Evolutionary conservation across 1,140 invertebrate species (phyloP).

Genomic region (Camponotus vicinus): DNA sequence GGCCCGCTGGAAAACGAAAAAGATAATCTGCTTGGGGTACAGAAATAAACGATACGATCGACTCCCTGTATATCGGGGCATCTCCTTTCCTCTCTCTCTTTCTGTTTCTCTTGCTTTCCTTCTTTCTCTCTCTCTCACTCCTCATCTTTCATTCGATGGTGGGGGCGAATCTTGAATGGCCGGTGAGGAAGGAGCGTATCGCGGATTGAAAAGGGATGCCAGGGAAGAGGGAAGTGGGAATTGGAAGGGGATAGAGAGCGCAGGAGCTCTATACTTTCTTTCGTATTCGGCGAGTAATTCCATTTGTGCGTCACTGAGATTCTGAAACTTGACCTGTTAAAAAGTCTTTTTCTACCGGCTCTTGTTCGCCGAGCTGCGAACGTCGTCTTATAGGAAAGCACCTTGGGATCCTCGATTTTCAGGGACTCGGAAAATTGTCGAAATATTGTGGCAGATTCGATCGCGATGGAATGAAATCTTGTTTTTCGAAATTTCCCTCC

Average conservation of each 20-base stretch:
- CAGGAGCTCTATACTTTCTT: slow-evolving; percentile 57
- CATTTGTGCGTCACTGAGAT: slow-evolving; percentile 77
- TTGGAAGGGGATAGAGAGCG: slow-evolving; percentile 4
- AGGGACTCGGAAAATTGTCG: slow-evolving; percentile 27
- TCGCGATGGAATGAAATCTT: not conserved
- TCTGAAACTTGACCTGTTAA: slow-evolving; percentile 81
- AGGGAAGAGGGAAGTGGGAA: slow-evolving; percentile 50
- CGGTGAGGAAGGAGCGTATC: slow-evolving; percentile 45
- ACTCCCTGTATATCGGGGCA: slow-evolving; percentile 64
- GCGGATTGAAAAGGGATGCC: slow-evolving; percentile 46
- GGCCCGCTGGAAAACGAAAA: slow-evolving; percentile 54
- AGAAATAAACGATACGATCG: slow-evolving; percentile 82
- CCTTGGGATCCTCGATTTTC: slow-evolving; percentile 8
- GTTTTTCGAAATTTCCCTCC: too few species aligned
- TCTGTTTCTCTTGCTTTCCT: not conserved
- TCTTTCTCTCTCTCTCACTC: not conserved
- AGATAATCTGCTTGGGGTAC: slow-evolving; percentile 76
- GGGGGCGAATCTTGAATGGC: slow-evolving; percentile 67
- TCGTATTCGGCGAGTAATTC: slow-evolving; percentile 74
- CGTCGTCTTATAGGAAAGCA: slow-evolving; percentile 29
- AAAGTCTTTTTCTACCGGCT: slow-evolving; percentile 76
- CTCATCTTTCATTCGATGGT: slow-evolving; percentile 28
- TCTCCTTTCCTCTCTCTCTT: slow-evolving; percentile 9
- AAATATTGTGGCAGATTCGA: slow-evolving; percentile 31
- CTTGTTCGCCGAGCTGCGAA: slow-evolving; percentile 59